Conservation (phyloP, 2,888 invertebrate genomes). For the Parthenolecanium corni region DNA sequence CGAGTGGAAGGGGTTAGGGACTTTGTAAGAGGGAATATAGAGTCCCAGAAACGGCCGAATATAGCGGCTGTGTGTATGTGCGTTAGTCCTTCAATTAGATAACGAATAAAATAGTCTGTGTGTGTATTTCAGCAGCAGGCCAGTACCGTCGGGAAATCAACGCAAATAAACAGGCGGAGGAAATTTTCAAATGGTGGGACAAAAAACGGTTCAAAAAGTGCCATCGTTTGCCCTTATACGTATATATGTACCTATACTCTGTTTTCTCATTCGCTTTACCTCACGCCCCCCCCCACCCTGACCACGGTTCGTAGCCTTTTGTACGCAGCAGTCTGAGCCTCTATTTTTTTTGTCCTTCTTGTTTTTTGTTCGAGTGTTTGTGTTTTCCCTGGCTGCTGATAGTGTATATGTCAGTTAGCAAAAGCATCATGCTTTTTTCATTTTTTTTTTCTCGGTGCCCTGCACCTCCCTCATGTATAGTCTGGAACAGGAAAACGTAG, state of each 20-base stretch:
- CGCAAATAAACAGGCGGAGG: slow-evolving; percentile 19
- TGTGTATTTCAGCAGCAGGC: slow-evolving; percentile 1
- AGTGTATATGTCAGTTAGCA: too few species aligned
- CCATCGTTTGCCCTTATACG: neutral
- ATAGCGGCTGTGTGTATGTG: neutral
- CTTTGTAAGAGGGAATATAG: neutral
- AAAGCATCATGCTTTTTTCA: too few species aligned
- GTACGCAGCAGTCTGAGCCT: neutral
- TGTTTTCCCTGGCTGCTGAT: too few species aligned
- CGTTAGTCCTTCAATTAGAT: slow-evolving; percentile 15
- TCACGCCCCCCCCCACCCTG: too few species aligned
- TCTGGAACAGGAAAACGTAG: neutral
- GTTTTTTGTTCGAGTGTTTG: too few species aligned
- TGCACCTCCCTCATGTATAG: too few species aligned
- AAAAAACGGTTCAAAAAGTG: slow-evolving; percentile 12
- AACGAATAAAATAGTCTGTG: slow-evolving; percentile 7
- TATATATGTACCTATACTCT: neutral
- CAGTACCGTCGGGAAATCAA: slow-evolving; percentile 18
- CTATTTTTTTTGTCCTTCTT: neutral
- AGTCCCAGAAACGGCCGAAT: neutral
- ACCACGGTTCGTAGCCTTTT: too few species aligned
- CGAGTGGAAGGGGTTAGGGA: neutral
- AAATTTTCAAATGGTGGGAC: slow-evolving; percentile 7
- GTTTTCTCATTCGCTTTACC: too few species aligned
- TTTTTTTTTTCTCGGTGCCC: too few species aligned